These are phyloP conservation scores for Myripristis jacobus DNA, from an alignment of 2,797 vertebrate genomes.

Conservation along the genomic window DNA sequence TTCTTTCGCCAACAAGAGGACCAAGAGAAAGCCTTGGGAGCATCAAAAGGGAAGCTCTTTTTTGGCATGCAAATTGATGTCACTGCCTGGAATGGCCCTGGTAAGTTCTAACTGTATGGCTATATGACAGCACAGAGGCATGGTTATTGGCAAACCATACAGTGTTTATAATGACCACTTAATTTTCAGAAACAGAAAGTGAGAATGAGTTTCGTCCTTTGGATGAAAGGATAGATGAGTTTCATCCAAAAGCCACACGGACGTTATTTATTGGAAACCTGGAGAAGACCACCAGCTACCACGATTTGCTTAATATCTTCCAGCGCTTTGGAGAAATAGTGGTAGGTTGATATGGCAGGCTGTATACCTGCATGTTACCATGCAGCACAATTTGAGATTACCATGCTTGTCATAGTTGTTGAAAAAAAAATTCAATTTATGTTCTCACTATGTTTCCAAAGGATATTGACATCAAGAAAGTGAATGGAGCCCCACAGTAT, in stretches of 20 bases:
- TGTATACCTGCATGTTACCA: not conserved
- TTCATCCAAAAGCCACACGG: constrained; percentile 97
- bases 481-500: constrained; percentile 90
- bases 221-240: constrained; percentile 98
- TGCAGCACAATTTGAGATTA: constrained; percentile 12
- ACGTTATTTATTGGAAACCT: constrained; percentile 98
- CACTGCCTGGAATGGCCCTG: constrained; percentile 96
- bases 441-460: constrained; percentile 67
- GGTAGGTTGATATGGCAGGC: constrained; percentile 80
- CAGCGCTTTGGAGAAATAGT: constrained; percentile 99
- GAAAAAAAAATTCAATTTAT: constrained; percentile 36
- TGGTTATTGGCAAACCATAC: constrained; percentile 3
- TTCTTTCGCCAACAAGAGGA: constrained; percentile 99
- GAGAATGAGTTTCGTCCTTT: constrained; percentile 98
- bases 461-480: constrained; percentile 99
- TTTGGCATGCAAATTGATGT: constrained; percentile 99
- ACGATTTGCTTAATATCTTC: constrained; percentile 96
- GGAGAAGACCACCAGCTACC: constrained; percentile 97
- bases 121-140: constrained; percentile 7
- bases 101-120: constrained; percentile 77
- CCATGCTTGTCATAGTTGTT: not conserved
- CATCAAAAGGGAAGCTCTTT: constrained; percentile 98
- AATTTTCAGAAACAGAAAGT: constrained; percentile 93
- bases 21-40: constrained; percentile 96
- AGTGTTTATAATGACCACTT: constrained; percentile 16